Conservation (phyloP, 2,113 vertebrate species). For the Sinocyclocheilus grahami region DNA sequence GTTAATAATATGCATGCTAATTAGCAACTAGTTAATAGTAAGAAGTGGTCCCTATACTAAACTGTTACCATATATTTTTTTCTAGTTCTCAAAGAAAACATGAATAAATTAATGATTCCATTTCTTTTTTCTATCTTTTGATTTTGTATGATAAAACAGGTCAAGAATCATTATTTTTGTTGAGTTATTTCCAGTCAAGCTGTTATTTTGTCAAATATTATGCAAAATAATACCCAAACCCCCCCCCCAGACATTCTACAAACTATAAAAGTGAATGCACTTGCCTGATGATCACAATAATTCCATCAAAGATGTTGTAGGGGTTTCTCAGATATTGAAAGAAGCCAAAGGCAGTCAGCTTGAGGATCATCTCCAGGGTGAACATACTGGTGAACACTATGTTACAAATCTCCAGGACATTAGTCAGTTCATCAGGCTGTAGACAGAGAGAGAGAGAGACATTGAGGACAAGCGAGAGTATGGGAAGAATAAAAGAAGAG, state of each 20-base stretch:
- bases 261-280: not conserved
- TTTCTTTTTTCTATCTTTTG: too few relatives aligned
- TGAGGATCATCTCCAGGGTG: slow-evolving; percentile 96
- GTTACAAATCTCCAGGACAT: slow-evolving; percentile 96
- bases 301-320: slow-evolving; percentile 97
- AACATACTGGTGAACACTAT: slow-evolving; percentile 99
- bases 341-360: slow-evolving; percentile 93
- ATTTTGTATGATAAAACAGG: too few relatives aligned
- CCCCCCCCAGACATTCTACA: not conserved
- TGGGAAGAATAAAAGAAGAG: not conserved
- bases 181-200: not conserved
- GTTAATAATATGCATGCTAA: too few relatives aligned
- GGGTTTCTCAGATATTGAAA: slow-evolving; percentile 94
- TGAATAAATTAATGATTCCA: too few relatives aligned
- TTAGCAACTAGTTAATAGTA: too few relatives aligned
- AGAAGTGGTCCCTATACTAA: too few relatives aligned
- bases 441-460: slow-evolving; percentile 23
- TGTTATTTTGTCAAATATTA: not conserved
- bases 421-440: slow-evolving; percentile 94
- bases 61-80: too few relatives aligned
- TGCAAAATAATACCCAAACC: not conserved
- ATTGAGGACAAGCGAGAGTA: not conserved
- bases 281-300: slow-evolving; percentile 98
- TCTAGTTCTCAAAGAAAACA: too few relatives aligned
- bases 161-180: not conserved